Conservation (phyloP, 1,140 invertebrate species). For the Lutraria rhynchaena region DNA sequence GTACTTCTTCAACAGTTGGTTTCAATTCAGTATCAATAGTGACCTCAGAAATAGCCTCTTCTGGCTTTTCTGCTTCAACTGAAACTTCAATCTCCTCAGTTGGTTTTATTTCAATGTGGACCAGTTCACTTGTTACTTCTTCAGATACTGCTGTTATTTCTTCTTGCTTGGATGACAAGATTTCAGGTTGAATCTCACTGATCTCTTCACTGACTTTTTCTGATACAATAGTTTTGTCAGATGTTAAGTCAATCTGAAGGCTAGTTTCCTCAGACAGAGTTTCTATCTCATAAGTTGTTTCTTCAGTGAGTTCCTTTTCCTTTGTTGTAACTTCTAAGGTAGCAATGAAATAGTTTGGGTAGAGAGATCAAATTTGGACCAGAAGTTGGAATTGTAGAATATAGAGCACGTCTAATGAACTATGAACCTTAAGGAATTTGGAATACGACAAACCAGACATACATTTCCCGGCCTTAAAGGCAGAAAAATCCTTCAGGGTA, state of each 20-base stretch:
- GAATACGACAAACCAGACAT: too few species aligned
- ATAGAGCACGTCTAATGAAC: too few species aligned
- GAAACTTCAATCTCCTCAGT: conserved; percentile 22
- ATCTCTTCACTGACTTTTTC: neutral
- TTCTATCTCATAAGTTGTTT: conserved; percentile 2
- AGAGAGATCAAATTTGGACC: too few species aligned
- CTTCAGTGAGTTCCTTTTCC: conserved; percentile 25
- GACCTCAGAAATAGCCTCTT: conserved; percentile 11
- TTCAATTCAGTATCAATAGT: neutral
- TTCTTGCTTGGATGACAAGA: too few species aligned
- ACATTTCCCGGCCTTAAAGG: too few species aligned
- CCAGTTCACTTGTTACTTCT: neutral
- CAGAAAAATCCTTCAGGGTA: too few species aligned
- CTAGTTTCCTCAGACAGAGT: conserved; percentile 26
- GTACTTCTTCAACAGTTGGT: neutral
- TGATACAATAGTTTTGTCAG: neutral
- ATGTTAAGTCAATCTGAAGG: conserved; percentile 15
- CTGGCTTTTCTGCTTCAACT: conserved; percentile 24
- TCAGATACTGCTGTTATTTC: neutral
- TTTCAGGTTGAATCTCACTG: conserved; percentile 9
- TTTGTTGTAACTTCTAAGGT: conserved; percentile 8
- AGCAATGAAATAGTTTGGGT: too few species aligned
- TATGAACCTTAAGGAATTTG: too few species aligned
- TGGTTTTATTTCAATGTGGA: conserved; percentile 42
- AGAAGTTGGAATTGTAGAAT: too few species aligned